Conservation (phyloP, 2,113 vertebrate species). For the Takifugu bimaculatus region DNA sequence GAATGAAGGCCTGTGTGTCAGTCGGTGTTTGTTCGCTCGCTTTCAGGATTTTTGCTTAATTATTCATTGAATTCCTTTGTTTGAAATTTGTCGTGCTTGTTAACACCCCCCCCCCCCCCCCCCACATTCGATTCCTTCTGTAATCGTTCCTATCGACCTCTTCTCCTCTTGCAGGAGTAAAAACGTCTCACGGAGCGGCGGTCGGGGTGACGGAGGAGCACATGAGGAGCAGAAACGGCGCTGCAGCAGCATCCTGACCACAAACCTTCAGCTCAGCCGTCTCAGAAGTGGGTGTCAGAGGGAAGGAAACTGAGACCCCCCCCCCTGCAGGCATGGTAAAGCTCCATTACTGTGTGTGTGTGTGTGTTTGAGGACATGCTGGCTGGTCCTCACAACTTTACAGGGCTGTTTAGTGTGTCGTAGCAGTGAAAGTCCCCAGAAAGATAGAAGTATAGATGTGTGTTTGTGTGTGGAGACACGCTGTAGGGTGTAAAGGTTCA, state of each 20-base stretch:
- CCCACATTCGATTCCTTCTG: neutral
- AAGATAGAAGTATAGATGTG: neutral
- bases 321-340: conserved; percentile 76
- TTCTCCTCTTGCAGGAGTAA: conserved; percentile 3
- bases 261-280: conserved; percentile 40
- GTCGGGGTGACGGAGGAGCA: conserved; percentile 80
- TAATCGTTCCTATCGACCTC: neutral
- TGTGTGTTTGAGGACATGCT: neutral
- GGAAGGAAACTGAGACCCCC: conserved; percentile 71
- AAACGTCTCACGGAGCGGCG: conserved; percentile 63
- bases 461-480: conserved; percentile 3
- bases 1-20: conserved; percentile 39
- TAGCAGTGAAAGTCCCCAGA: too few relatives aligned
- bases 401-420: too few relatives aligned
- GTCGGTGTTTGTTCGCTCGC: neutral
- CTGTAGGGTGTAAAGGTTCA: conserved; percentile 26
- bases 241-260: conserved; percentile 66
- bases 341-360: conserved; percentile 1
- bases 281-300: conserved; percentile 31
- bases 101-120: too few relatives aligned
- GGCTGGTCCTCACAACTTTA: too few relatives aligned
- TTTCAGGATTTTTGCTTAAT: neutral
- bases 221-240: conserved; percentile 88
- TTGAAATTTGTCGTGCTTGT: neutral
- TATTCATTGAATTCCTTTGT: neutral